phyloP scores from a whole-genome alignment of 2,888 invertebrate species.

The Brachycybe producta region DNA sequence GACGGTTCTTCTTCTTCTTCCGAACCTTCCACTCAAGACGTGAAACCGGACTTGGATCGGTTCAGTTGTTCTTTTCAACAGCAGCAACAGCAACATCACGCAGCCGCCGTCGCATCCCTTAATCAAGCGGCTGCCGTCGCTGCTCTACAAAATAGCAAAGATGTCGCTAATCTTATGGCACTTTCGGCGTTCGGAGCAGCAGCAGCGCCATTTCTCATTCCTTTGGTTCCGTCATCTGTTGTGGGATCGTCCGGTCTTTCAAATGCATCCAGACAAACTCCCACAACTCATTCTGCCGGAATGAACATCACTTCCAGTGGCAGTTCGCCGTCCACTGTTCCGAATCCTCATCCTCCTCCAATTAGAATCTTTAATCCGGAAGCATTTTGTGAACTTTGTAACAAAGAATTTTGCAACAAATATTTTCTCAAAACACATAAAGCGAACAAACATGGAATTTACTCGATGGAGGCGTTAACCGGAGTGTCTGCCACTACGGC shows the following conservation, averaged over 20 bases:
- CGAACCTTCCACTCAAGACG: constrained; percentile 81
- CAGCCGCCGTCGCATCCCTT: neutral
- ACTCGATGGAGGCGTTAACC: constrained; percentile 19
- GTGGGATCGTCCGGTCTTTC: neutral
- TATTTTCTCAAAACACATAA: constrained; percentile 81
- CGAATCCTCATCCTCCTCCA: constrained; percentile 14
- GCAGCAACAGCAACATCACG: constrained; percentile 10
- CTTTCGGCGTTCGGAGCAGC: constrained; percentile 13
- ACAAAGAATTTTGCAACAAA: constrained; percentile 97
- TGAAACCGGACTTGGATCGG: constrained; percentile 87
- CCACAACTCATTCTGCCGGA: neutral
- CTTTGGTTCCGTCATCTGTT: constrained; percentile 5
- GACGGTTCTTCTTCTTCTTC: constrained; percentile 44
- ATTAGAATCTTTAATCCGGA: constrained; percentile 47
- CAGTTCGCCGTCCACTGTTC: constrained; percentile 12
- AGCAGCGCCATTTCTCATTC: constrained; percentile 8
- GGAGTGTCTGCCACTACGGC: neutral
- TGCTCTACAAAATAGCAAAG: constrained; percentile 20
- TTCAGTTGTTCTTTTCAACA: neutral
- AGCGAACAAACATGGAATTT: constrained; percentile 22
- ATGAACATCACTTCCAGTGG: constrained; percentile 10
- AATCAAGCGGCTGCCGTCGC: constrained; percentile 1
- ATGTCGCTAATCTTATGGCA: constrained; percentile 16
- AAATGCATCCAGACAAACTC: neutral
- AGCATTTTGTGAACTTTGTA: constrained; percentile 93